Conservation (phyloP, 2,888 invertebrate genomes). For the Rotaria socialis region DNA sequence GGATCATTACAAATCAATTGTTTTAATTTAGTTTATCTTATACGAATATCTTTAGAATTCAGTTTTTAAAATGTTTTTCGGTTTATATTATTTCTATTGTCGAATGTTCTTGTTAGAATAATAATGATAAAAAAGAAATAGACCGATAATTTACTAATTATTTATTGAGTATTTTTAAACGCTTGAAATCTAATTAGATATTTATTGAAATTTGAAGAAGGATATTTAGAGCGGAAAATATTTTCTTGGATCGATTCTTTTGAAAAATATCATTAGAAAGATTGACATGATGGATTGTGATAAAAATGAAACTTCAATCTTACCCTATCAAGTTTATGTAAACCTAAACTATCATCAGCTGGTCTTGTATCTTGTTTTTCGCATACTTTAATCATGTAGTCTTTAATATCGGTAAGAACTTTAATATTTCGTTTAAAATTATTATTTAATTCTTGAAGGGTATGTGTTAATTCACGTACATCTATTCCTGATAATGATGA, state of each 20-base stretch:
- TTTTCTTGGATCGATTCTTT: too few relatives aligned
- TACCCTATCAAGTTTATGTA: conserved; percentile 20
- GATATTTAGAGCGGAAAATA: too few relatives aligned
- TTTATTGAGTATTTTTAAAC: too few relatives aligned
- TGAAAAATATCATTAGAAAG: too few relatives aligned
- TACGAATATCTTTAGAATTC: background rate
- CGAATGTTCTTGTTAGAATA: background rate
- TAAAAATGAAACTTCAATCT: background rate
- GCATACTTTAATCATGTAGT: conserved; percentile 9
- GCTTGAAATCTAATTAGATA: too few relatives aligned
- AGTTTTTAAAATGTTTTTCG: background rate
- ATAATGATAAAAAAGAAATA: background rate
- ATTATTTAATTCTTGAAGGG: conserved; percentile 12
- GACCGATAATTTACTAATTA: too few relatives aligned
- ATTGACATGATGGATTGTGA: too few relatives aligned
- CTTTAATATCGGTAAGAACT: background rate
- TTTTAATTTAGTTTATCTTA: background rate
- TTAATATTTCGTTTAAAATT: conserved; percentile 33
- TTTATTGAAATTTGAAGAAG: too few relatives aligned
- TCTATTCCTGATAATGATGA: background rate
- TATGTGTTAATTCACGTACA: background rate
- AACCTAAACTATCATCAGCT: background rate
- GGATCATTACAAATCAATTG: too few relatives aligned
- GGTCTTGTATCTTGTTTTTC: conserved; percentile 13
- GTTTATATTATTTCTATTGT: background rate